These are phyloP conservation scores for Thalassoma bifasciatum DNA, from an alignment of 2,113 vertebrate species.

Conservation along the genomic window DNA sequence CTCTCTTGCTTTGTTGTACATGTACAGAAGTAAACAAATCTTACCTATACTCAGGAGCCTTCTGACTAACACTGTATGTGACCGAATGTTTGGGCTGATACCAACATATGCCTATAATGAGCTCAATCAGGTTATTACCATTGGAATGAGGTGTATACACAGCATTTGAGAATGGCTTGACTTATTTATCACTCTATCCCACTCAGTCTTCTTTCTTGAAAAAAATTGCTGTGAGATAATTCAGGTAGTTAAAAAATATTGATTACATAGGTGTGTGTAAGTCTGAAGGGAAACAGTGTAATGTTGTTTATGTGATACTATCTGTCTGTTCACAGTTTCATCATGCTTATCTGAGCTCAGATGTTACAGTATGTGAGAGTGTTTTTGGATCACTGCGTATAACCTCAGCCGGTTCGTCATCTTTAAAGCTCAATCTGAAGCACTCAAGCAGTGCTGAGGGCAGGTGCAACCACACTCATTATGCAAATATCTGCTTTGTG, in stretches of 20 bases:
- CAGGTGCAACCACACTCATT: constrained; percentile 75
- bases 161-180: too few relatives aligned
- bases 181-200: too few relatives aligned
- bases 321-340: constrained; percentile 16
- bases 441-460: constrained; percentile 50
- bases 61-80: too few relatives aligned
- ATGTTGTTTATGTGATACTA: constrained; percentile 5
- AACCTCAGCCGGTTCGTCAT: constrained; percentile 40
- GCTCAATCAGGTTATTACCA: too few relatives aligned
- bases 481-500: constrained; percentile 75
- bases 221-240: constrained; percentile 11
- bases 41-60: too few relatives aligned
- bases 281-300: neutral
- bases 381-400: constrained; percentile 29
- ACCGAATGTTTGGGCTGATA: too few relatives aligned
- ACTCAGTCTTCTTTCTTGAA: too few relatives aligned
- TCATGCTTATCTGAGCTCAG: neutral
- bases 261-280: constrained; percentile 4
- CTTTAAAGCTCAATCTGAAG: constrained; percentile 36
- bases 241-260: too few relatives aligned
- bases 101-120: too few relatives aligned
- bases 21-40: too few relatives aligned
- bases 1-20: too few relatives aligned
- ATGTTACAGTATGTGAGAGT: constrained; percentile 11
- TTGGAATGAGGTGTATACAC: too few relatives aligned